phyloP scores from a whole-genome alignment of 2,113 vertebrate genomes.

The Chaetops frenatus region DNA sequence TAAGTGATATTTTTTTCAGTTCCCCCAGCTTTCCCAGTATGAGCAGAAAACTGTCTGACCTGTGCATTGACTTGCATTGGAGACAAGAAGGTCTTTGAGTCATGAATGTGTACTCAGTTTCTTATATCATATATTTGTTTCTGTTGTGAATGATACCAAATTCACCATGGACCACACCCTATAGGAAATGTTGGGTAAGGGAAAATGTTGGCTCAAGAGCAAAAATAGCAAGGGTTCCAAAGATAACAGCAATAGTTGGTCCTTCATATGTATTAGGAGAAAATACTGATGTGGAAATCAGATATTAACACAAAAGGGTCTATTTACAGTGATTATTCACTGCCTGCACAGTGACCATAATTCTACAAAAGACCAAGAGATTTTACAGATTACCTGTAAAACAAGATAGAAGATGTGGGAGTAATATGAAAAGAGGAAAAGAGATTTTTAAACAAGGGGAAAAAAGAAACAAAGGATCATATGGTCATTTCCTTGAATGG shows the following conservation, averaged over 20 bases:
- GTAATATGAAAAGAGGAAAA: neutral
- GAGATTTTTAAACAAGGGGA: neutral
- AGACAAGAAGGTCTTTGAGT: neutral
- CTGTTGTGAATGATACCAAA: neutral
- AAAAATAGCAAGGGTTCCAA: neutral
- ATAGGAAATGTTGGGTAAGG: neutral
- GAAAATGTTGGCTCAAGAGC: neutral
- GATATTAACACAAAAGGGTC: neutral
- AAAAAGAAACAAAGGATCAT: neutral
- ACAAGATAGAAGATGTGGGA: neutral
- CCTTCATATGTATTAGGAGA: neutral
- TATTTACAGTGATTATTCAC: neutral
- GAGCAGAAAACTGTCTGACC: neutral
- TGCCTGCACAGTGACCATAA: neutral
- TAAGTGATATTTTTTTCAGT: neutral
- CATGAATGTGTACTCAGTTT: neutral
- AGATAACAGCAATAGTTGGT: neutral
- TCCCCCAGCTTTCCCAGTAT: neutral
- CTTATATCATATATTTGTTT: neutral
- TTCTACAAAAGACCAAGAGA: neutral
- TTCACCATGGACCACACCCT: neutral
- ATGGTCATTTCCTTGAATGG: rapidly evolving
- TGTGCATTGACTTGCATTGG: neutral
- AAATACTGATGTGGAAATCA: neutral
- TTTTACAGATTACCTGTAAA: neutral